Conservation (phyloP, 1,140 invertebrate genomes). For the Acromyrmex heyeri region DNA sequence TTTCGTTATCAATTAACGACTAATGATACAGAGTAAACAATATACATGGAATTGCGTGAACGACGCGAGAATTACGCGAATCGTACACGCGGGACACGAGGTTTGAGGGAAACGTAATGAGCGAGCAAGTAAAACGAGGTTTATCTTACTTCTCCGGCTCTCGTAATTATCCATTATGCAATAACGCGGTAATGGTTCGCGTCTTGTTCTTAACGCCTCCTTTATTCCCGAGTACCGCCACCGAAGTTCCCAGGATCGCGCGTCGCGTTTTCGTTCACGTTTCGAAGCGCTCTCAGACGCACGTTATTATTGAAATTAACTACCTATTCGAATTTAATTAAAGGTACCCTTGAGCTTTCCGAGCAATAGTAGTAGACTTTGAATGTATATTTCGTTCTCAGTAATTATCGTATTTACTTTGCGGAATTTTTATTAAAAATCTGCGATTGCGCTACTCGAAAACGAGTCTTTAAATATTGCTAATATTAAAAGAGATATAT, state of each 20-base stretch:
- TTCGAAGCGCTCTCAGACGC: constrained; percentile 6
- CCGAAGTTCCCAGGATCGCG: constrained; percentile 55
- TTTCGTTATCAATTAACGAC: constrained; percentile 13
- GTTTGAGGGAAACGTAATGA: constrained; percentile 50
- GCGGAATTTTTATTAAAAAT: not conserved
- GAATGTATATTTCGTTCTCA: no score
- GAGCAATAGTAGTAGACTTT: not conserved
- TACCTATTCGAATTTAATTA: constrained; percentile 53
- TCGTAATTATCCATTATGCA: constrained; percentile 67
- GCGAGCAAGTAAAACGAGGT: constrained; percentile 58
- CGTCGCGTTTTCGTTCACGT: constrained; percentile 27
- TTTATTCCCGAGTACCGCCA: constrained; percentile 52
- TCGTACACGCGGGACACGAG: constrained; percentile 31
- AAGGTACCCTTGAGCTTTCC: constrained; percentile 1
- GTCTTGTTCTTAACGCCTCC: constrained; percentile 55
- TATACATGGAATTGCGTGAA: constrained; percentile 40
- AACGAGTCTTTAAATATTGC: not conserved
- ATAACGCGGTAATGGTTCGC: constrained; percentile 58
- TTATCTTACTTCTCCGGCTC: constrained; percentile 55
- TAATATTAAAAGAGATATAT: not conserved
- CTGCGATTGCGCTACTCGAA: not conserved
- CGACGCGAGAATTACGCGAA: constrained; percentile 22
- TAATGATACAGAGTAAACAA: constrained; percentile 36
- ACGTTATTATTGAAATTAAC: constrained; percentile 50
- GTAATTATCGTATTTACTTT: not conserved